Percentiles rank a stretch among this genome's conserved stretches.
These are phyloP conservation scores for Polietes domitor DNA, from an alignment of 2,888 invertebrate genomes.

Conservation along the genomic window DNA sequence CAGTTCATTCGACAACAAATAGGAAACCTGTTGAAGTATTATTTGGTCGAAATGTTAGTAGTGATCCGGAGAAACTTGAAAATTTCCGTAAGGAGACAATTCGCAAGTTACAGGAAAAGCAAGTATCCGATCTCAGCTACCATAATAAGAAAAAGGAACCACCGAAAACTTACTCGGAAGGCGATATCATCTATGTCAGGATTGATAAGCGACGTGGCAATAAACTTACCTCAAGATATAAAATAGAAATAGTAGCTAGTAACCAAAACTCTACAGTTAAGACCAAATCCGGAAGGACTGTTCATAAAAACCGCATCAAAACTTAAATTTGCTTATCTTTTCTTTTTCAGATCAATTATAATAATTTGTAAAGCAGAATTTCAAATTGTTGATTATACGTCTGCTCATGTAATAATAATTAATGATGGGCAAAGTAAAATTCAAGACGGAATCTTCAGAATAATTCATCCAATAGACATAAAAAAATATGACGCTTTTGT, in stretches of 20 bases:
- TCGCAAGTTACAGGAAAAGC: constrained; percentile 22
- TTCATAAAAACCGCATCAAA: too few relatives aligned
- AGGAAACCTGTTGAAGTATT: constrained; percentile 39
- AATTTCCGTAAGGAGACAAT: constrained; percentile 32
- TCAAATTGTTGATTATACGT: constrained; percentile 33
- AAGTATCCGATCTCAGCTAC: constrained; percentile 24
- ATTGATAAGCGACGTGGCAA: constrained; percentile 30
- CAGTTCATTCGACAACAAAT: constrained; percentile 27
- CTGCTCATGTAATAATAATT: constrained; percentile 38
- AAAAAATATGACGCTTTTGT: constrained; percentile 28
- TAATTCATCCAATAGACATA: too few relatives aligned
- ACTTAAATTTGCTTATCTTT: too few relatives aligned
- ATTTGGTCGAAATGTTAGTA: constrained; percentile 9
- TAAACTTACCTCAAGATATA: constrained; percentile 25
- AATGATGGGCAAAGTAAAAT: constrained; percentile 36
- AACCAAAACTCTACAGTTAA: constrained; percentile 26
- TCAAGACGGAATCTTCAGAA: too few relatives aligned
- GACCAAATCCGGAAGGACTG: not conserved
- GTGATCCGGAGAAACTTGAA: constrained; percentile 20
- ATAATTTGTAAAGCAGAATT: constrained; percentile 27
- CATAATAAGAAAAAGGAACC: constrained; percentile 10
- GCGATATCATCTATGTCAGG: constrained; percentile 34
- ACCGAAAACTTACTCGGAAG: constrained; percentile 1
- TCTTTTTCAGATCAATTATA: constrained; percentile 8
- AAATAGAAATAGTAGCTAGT: constrained; percentile 19